phyloP scores from a whole-genome alignment of 2,888 invertebrate species.

The Lamellibrachia columna region DNA sequence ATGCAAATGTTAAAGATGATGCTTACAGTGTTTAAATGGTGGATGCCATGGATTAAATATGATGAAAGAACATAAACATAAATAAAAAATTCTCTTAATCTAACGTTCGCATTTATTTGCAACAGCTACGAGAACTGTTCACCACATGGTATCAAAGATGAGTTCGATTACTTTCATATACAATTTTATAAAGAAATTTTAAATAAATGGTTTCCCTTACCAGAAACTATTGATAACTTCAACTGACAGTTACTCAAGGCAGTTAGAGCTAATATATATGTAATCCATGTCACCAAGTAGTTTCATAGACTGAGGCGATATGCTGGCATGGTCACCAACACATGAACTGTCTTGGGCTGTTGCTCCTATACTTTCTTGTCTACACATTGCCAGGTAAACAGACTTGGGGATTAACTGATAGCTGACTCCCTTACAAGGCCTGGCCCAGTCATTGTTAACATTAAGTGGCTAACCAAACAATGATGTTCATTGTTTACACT shows the following conservation, averaged over 20 bases:
- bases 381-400: not conserved
- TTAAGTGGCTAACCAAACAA: constrained; percentile 7
- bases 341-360: not conserved
- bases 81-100: not conserved
- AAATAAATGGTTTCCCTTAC: not conserved
- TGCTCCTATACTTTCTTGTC: not conserved
- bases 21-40: too few species aligned
- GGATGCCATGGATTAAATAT: not conserved
- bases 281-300: not conserved
- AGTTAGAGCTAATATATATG: not conserved
- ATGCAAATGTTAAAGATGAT: not conserved
- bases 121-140: not conserved
- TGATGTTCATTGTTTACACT: not conserved
- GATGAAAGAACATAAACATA: not conserved
- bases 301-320: not conserved
- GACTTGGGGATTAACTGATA: not conserved
- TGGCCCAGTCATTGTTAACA: not conserved
- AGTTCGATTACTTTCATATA: not conserved
- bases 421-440: not conserved
- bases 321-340: not conserved
- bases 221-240: not conserved
- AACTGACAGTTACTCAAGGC: not conserved
- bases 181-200: not conserved
- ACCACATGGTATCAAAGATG: not conserved
- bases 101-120: not conserved